Base-by-base conservation (phyloP, 1,140 invertebrate genomes). In the Pseudomyrmex concolor region DNA sequence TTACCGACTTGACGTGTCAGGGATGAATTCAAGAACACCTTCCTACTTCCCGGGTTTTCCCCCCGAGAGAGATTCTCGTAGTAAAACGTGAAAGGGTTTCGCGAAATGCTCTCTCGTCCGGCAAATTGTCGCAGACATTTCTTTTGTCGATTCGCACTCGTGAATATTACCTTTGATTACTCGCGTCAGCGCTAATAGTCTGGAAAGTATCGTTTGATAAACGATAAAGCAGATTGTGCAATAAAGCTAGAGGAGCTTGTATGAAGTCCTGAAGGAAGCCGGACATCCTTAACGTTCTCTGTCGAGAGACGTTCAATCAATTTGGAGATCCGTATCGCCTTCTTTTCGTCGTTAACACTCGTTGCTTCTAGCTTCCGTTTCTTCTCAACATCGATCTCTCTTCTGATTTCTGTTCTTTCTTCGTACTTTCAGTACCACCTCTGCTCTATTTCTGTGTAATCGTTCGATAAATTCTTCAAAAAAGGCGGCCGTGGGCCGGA, bases 401-500 rank as follows among this genome's bases (percentile, higher is more conserved):
- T 71, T 54, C 48, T 71, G 22, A 13, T 59, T 71, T 54, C 48
- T 71, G 22, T n/a, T 59, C 13, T 50, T 51, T 77, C 71, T 77
- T 25, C 34, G 34, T 34, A 13, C 48, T 43, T 43, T 25, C 13
- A 45, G 43, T 3, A 0, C 50, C 9, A 9, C n/a, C 0, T 12
- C n/a, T 12, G 17, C 4, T 45, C 5, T 57, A 63, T 72, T 15
- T 76, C 25, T 60, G 45, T 64, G 59, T 55, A 10, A 72, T 78
- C 12, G 45, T 51, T 72, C 17, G 54, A 62, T 72, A 71, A 83
- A 71, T 83, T 12, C n/a, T 73, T 67, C 48, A 86, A 73, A 71
- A 59, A 22, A 8, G 43, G 68, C 45, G 51, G 34, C 5, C n/a
- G 9, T 54, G 63, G 62, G 68, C 15, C n/a, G n/a, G n/a, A n/a